Evolutionary conservation across 2,888 invertebrate species (phyloP), one percentile per base, ranked within the genome.

Genomic region (Dorcus parallelipipedus): DNA sequence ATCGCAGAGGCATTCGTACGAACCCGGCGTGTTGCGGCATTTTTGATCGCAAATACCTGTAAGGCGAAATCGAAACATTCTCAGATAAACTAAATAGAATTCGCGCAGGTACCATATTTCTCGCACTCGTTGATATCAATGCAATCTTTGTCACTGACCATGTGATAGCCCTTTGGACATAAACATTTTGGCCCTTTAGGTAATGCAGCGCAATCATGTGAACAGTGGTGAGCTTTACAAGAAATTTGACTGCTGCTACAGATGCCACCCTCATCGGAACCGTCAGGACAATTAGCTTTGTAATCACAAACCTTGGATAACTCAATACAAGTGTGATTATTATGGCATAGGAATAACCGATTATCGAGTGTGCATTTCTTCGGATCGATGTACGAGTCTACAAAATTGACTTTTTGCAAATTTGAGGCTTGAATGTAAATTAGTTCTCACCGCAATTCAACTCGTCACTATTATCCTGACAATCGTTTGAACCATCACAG

Each of bases 121-220:
- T 81, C 75, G 65, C 91, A 91, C 68, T 89, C 88, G 70, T 91
- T 79, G 3, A 86, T 78, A 66, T 88, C 88, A 61, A 76, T 71
- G 63, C 85, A 85, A 0, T 76, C 76, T n/a, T 72, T 71, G 55
- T 73, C 71, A 68, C 80, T 67, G 71, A 73, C 74, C 75, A 60
- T 69, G 47, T 64, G 67, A 63, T 73, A 77, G 1, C 82, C 85
- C 3, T 56, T 62, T 0, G 73, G 80, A 67, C 91, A 91, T 2
- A 81, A 50, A 70, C 91, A 91, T 8, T 73, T 72, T 0, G 83
- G 76, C 8, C 84, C 85, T 0, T 71, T 72, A 1, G 85, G 84
- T 41, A 81, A 71, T 72, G 78, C 63, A 42, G 78, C 65, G 73
- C 83, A 73, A 54, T 74, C 39, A 59, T 79, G 69, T 60, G 76